phyloP scores from a whole-genome alignment of 2,113 vertebrate genomes.

The Eulemur macaco region DNA sequence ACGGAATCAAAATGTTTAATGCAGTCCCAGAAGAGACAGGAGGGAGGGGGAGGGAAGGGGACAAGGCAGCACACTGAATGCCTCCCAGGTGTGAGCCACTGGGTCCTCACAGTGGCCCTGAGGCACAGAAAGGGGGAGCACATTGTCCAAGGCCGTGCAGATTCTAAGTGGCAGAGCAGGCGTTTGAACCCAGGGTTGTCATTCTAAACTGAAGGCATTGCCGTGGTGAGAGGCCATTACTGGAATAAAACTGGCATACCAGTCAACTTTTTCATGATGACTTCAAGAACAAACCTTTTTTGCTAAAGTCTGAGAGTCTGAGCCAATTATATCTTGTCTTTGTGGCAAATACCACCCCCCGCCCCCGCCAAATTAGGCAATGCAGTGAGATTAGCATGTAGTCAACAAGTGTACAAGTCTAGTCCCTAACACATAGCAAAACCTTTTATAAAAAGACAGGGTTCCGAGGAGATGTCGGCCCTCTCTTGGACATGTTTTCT shows the following conservation, averaged over 20 bases:
- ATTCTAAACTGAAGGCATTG: neutral
- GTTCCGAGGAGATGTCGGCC: neutral
- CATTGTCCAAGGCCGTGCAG: neutral
- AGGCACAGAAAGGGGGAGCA: neutral
- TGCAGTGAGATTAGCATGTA: neutral
- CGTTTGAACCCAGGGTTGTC: neutral
- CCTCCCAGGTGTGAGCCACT: fast-evolving
- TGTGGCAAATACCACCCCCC: neutral
- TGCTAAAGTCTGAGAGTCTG: neutral
- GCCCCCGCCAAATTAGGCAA: neutral
- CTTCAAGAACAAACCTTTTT: neutral
- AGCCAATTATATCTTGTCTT: neutral
- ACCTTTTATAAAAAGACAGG: neutral
- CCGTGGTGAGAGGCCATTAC: neutral
- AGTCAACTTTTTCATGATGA: neutral
- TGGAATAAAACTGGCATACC: neutral
- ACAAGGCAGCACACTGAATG: no score
- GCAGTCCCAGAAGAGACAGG: neutral
- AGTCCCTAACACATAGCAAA: neutral
- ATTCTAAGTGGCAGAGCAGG: neutral
- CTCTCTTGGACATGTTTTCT: neutral
- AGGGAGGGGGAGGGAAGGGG: neutral
- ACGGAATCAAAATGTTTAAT: neutral
- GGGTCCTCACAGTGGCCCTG: neutral
- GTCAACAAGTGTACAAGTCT: neutral